These are phyloP conservation scores for Diachasmimorpha longicaudata DNA, from an alignment of 1,140 invertebrate species.

Conservation along the genomic window DNA sequence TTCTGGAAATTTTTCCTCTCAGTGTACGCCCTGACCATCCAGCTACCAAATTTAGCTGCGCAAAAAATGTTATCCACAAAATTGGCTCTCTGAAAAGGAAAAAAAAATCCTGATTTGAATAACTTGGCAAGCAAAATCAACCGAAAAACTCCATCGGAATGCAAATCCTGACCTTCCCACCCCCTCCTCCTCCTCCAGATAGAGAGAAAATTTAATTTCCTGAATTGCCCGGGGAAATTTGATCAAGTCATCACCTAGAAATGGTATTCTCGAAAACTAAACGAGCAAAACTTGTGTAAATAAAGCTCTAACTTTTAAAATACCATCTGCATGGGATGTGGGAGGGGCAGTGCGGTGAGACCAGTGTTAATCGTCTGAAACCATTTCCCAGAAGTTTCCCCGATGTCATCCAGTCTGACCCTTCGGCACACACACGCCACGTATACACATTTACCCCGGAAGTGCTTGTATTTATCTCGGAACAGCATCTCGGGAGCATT, in stretches of 20 bases:
- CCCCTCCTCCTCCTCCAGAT: not conserved
- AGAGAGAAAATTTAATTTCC: not conserved
- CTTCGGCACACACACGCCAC: not conserved
- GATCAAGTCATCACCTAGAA: not conserved
- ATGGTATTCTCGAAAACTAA: not conserved
- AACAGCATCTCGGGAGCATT: not conserved
- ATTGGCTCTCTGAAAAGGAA: too few species aligned
- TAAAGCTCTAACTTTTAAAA: not conserved
- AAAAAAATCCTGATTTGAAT: not conserved
- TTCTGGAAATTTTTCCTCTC: too few species aligned
- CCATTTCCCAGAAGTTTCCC: not conserved
- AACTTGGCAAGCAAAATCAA: not conserved
- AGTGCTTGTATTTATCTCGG: not conserved
- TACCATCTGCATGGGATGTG: not conserved
- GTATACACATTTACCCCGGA: not conserved
- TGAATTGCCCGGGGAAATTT: not conserved
- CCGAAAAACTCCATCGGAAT: not conserved
- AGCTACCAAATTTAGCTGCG: too few species aligned
- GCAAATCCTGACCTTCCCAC: not conserved
- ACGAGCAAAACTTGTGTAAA: not conserved
- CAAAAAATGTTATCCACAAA: too few species aligned
- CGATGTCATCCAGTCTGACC: not conserved
- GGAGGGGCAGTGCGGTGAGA: not conserved
- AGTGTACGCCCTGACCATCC: too few species aligned
- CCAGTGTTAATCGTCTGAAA: constrained; percentile 3